Base-by-base conservation (phyloP, 2,888 invertebrate genomes). In the Diarsia rubi region DNA sequence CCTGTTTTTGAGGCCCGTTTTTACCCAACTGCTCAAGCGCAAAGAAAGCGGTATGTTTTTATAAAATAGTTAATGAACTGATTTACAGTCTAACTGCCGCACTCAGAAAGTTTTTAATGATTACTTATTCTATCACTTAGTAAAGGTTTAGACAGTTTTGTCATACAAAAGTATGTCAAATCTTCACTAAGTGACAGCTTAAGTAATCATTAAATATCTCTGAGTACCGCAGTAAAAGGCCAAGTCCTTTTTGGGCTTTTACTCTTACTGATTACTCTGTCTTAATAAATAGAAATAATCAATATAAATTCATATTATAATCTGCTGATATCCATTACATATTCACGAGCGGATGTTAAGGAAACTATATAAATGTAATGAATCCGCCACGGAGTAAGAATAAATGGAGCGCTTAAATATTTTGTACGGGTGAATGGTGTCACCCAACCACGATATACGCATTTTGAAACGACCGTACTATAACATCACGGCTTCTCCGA, bases 341-440 rank as follows among this genome's bases (percentile, higher is more conserved):
- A 62, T 54, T 57, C 31, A 44, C 49, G 49, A 63, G 9, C 12
- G 0, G 3, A 52, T 1, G 21, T 16, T 59, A 31, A 78, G 60
- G 24, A 60, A 78, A 66, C 37, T 63, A 49, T 63, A 49, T 74
- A 68, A 66, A 74, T 52, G 5, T n/a, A 45, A 57, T 37, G 27
- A 59, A 69, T 37, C 19, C n/a, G 12, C n/a, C 63, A 59, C 31
- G 37, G 68, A 75, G 37, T 42, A 47, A 11, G 11, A 37, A 59
- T 27, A 54, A 65, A 42, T 81, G 52, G 42, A 78, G 42, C 9
- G 42, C 24, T 59, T n/a, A 42, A 21, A 21, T n/a, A 42, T 62
- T n/a, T 69, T 19, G 16, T 21, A 24, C 24, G 75, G 16, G 8
- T 57, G 44, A 11, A 45, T 37, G 4, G n/a, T 52, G 24, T 42